Percentiles rank a stretch among this genome's conserved stretches.
These are phyloP conservation scores for Nylanderia fulva DNA, from an alignment of 1,140 invertebrate genomes.

Conservation along the genomic window DNA sequence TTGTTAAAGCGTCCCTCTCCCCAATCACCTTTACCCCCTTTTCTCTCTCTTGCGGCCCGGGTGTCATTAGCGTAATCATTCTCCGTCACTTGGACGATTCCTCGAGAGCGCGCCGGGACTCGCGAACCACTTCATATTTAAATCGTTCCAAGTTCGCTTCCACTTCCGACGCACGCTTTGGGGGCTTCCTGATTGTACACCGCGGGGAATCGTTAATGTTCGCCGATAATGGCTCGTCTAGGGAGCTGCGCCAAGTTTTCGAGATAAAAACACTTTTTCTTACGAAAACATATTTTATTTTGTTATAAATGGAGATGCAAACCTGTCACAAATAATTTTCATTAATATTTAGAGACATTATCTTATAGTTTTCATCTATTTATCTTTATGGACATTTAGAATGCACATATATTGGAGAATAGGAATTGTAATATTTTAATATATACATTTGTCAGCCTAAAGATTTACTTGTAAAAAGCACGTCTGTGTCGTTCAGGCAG, in stretches of 20 bases:
- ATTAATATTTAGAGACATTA: neutral
- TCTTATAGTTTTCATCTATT: neutral
- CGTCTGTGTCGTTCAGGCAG: neutral
- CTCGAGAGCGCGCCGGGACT: constrained; percentile 61
- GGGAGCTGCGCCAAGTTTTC: neutral
- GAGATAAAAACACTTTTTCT: neutral
- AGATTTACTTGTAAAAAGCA: constrained; percentile 35
- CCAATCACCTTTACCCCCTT: neutral
- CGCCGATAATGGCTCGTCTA: constrained; percentile 33
- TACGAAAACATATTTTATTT: neutral
- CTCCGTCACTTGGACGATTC: constrained; percentile 78
- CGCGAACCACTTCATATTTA: constrained; percentile 72
- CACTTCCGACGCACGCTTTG: constrained; percentile 52
- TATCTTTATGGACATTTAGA: neutral
- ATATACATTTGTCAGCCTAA: constrained; percentile 18
- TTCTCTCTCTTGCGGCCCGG: constrained; percentile 52
- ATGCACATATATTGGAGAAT: neutral
- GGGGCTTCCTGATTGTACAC: constrained; percentile 52
- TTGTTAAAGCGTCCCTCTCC: constrained; percentile 60
- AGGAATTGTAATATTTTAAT: neutral
- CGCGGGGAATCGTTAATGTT: constrained; percentile 38
- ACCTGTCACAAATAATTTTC: neutral
- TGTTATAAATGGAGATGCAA: neutral
- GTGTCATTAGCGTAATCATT: constrained; percentile 81
- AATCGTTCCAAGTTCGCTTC: constrained; percentile 58